Percentiles rank a stretch among this genome's conserved stretches.
Conservation (phyloP, 2,113 vertebrate species). For the Sakesphorus luctuosus region DNA sequence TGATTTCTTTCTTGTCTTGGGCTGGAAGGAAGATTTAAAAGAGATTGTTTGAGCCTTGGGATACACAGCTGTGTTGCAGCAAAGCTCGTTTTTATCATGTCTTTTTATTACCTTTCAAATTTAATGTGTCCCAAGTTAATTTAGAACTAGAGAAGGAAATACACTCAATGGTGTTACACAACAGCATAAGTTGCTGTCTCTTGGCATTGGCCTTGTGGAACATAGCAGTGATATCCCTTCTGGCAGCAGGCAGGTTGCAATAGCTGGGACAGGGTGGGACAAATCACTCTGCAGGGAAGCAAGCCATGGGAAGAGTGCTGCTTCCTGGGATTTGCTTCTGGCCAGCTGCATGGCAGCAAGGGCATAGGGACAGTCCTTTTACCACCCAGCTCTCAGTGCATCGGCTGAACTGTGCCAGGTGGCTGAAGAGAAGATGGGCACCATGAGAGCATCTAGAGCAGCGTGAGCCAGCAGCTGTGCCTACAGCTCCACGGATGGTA, state of each 20-base stretch:
- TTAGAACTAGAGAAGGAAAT: not conserved
- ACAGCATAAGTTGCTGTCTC: not conserved
- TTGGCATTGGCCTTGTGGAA: not conserved
- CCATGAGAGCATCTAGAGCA: not conserved
- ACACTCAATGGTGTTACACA: not conserved
- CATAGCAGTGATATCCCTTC: not conserved
- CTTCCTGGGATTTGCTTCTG: not conserved
- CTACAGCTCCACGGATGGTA: not conserved
- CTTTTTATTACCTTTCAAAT: not conserved
- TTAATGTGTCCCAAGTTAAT: not conserved
- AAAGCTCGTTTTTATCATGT: not conserved
- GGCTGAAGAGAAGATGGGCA: not conserved
- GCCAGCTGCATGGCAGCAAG: not conserved
- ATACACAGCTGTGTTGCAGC: not conserved
- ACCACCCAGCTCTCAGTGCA: not conserved
- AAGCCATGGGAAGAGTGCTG: not conserved
- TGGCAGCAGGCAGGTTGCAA: not conserved
- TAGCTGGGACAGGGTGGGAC: not conserved
- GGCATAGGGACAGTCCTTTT: not conserved
- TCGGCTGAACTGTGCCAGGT: not conserved
- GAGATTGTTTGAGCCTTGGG: not conserved
- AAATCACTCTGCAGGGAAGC: accelerated
- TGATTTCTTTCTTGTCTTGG: not conserved
- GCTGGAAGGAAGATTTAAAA: not conserved
- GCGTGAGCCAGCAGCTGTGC: not conserved